A percentile compares a stretch with the other conserved stretches of the same genome.
These are phyloP conservation scores for Plecturocebus donacophilus DNA, from an alignment of 2,113 vertebrate species.

Conservation along the genomic window DNA sequence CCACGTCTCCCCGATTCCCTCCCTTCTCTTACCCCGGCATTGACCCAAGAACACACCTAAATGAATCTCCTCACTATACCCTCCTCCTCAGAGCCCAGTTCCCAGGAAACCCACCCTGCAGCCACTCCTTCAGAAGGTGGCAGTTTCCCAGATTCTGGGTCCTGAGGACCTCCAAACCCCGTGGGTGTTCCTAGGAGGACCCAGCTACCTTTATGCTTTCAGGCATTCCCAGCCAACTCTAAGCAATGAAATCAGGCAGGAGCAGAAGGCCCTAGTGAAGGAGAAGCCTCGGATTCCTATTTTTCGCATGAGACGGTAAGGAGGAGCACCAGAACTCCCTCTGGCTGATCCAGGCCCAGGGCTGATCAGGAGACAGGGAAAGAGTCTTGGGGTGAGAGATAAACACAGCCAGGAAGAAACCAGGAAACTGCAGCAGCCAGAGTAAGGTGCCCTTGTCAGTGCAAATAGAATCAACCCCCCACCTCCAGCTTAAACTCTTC, in stretches of 20 bases:
- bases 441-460: background rate
- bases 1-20: background rate
- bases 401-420: background rate
- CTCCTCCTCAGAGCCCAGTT: background rate
- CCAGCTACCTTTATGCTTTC: background rate
- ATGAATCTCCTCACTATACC: too few relatives aligned
- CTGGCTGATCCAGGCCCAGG: background rate
- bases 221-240: background rate
- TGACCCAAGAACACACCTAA: background rate
- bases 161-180: background rate
- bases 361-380: background rate
- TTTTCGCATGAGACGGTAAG: background rate
- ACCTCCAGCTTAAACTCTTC: background rate
- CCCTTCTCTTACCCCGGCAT: background rate
- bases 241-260: background rate
- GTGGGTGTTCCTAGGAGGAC: background rate
- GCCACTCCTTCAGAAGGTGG: background rate
- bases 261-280: background rate
- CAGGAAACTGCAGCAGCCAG: too few relatives aligned
- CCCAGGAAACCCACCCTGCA: fast-evolving
- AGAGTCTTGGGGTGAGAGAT: too few relatives aligned
- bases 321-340: background rate
- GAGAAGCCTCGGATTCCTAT: background rate
- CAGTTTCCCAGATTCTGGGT: background rate
- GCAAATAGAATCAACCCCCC: background rate